Percentiles rank a stretch among this genome's conserved stretches.
Conservation (phyloP, 2,888 invertebrate genomes). For the Chymomyza fuscimana region DNA sequence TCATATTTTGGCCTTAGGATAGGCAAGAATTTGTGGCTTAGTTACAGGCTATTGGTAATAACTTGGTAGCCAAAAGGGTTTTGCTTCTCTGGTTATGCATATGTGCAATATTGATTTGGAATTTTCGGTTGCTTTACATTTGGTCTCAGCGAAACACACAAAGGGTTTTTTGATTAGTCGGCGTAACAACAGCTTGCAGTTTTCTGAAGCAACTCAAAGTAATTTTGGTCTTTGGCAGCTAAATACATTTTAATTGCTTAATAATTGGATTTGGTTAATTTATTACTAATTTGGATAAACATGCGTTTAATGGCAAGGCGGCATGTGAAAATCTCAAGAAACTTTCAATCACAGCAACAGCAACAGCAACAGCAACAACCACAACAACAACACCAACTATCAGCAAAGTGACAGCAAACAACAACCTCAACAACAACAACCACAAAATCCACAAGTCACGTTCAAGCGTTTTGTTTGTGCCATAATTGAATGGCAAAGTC, state of each 20-base stretch:
- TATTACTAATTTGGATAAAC: neutral
- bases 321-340: constrained; percentile 16
- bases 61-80: neutral
- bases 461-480: constrained; percentile 36
- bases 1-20: neutral
- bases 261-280: neutral
- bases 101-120: constrained; percentile 3
- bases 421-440: neutral
- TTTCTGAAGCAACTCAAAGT: neutral
- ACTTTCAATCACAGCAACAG: neutral
- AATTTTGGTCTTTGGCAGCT: neutral
- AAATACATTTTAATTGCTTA: neutral
- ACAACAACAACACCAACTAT: neutral
- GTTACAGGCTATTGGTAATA: neutral
- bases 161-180: neutral
- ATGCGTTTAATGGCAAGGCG: neutral
- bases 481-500: constrained; percentile 59
- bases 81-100: neutral
- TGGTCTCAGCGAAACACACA: neutral
- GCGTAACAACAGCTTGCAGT: neutral
- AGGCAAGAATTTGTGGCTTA: neutral
- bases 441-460: constrained; percentile 44
- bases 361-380: neutral
- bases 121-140: neutral
- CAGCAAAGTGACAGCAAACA: neutral